These are phyloP conservation scores for Spongia lamella DNA, from an alignment of 37 sponge, comb jelly and placozoan species.

Conservation along the genomic window DNA sequence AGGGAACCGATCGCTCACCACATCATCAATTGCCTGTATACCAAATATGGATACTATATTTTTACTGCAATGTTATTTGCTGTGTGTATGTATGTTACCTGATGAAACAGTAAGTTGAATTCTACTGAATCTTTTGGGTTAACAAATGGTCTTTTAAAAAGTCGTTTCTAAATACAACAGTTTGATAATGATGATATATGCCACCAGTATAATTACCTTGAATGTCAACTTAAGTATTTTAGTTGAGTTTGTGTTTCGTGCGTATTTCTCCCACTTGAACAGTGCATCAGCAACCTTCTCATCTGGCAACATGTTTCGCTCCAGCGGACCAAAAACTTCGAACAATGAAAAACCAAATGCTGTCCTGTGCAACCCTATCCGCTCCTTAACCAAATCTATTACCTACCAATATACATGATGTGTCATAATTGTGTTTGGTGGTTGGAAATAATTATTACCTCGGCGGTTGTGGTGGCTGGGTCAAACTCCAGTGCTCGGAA, in stretches of 20 bases:
- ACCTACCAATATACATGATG: conserved; percentile 47
- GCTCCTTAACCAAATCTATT: conserved; percentile 83
- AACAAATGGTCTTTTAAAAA: conserved; percentile 84
- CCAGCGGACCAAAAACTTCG: conserved; percentile 90
- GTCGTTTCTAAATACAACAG: conserved; percentile 67
- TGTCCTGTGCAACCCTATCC: conserved; percentile 72
- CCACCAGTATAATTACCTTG: conserved; percentile 61
- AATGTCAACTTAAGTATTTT: conserved; percentile 87
- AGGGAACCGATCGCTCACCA: conserved; percentile 86
- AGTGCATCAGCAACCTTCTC: conserved; percentile 97
- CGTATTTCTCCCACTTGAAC: conserved; percentile 98
- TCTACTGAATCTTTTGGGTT: conserved; percentile 81
- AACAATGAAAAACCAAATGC: conserved; percentile 86
- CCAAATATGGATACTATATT: neutral
- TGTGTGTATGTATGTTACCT: conserved; percentile 29
- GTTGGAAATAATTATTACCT: conserved; percentile 34
- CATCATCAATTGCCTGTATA: conserved; percentile 80
- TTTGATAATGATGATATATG: neutral
- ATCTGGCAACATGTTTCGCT: conserved; percentile 88
- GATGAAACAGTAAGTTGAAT: conserved; percentile 83
- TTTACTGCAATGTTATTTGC: neutral
- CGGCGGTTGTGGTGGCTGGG: conserved; percentile 78
- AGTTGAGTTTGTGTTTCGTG: conserved; percentile 75
- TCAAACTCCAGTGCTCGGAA: conserved; percentile 96
- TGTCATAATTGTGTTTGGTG: neutral